Base-by-base conservation (phyloP, 2,113 vertebrate genomes). In the Butastur rufipennis region DNA sequence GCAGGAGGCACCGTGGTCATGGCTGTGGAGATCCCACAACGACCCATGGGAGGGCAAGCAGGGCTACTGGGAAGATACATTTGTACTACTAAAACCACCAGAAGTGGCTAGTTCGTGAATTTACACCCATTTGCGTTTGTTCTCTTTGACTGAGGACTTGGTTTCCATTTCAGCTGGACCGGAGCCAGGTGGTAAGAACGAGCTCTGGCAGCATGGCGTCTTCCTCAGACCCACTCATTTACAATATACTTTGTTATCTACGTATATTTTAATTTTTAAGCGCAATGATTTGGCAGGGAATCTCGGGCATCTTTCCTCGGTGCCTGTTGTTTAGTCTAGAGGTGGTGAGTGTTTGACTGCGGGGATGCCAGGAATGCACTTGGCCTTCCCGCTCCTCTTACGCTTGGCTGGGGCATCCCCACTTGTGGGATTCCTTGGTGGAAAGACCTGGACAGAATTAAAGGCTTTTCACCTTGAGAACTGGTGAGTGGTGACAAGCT, bases 271-370 rank as follows among this genome's bases (percentile, higher is more conserved):
- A 29, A 45, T 81, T 65, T 65, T 65, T 15, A 55, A 65, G 80
- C 8, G 0, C 36, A 32, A 12, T 3, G 22, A 40, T 59, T 79
- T 42, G 71, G 36, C 92, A 45, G 62, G 34, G 66, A 73, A 38
- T 45, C 52, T 62, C 4, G 2, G 15, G 52, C 3, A 2, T 17
- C 91, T 88, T 53, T 61, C 72, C 85, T 93, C 0, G 0, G 12
- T 56, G 90, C 38, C 71, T 52, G 3, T 42, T 86, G 88, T 96
- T 97, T 88, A 92, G 93, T 92, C 90, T 97, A 62, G 65, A 58
- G 56, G 58, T 25, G 78, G 81, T 58, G 91, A 84, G 63, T n/a
- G 66, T 82, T 65, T 82, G 86, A 11, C 68, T 52, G 38, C 0
- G 2, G 78, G 73, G 86, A 72, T 4, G 16, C n/a, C 66, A 75